Conservation (phyloP, 2,888 invertebrate genomes). For the Rhopalosiphum nymphaeae region DNA sequence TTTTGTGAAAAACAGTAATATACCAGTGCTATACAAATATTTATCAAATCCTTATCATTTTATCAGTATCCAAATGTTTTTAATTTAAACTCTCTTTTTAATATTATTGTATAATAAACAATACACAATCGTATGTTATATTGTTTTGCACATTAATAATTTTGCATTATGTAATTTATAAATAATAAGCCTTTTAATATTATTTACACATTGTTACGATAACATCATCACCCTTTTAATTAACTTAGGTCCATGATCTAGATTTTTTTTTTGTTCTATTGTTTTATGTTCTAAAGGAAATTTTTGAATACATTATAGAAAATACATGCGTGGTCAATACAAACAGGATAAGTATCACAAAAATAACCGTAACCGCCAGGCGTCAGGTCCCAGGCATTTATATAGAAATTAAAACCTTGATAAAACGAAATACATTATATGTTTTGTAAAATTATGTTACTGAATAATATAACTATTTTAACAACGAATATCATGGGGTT, state of each 20-base stretch:
- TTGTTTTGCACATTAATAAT: background rate
- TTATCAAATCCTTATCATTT: background rate
- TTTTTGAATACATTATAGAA: background rate
- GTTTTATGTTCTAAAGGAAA: background rate
- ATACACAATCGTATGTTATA: background rate
- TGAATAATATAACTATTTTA: background rate
- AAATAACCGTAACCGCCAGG: background rate
- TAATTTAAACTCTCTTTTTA: background rate
- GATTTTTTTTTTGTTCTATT: conserved; percentile 13
- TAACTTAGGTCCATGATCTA: conserved; percentile 18
- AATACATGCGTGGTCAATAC: background rate
- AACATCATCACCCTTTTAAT: conserved; percentile 7
- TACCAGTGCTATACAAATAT: background rate
- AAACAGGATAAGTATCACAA: background rate
- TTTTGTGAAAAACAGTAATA: background rate
- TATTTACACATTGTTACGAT: background rate
- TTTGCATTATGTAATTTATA: background rate
- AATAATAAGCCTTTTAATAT: background rate
- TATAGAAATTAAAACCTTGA: conserved; percentile 27
- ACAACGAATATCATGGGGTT: background rate
- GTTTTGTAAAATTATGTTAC: background rate
- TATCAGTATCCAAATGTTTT: background rate
- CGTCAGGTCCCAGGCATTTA: background rate
- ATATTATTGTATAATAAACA: background rate
- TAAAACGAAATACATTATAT: background rate